A percentile compares a stretch with the other conserved stretches of the same genome.
These are phyloP conservation scores for Zeus faber DNA, from an alignment of 2,113 vertebrate species.

Conservation along the genomic window DNA sequence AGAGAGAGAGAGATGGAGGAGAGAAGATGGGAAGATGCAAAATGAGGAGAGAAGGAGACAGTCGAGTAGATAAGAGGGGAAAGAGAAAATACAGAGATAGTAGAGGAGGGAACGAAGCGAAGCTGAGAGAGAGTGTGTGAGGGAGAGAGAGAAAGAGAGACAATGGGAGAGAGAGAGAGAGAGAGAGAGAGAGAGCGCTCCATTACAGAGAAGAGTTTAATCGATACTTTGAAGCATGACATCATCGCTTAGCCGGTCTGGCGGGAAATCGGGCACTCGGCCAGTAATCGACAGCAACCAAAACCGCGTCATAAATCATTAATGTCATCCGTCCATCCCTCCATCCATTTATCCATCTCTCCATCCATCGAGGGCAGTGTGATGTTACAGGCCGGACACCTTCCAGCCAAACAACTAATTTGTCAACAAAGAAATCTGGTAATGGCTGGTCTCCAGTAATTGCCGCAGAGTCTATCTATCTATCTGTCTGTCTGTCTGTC, in stretches of 20 bases:
- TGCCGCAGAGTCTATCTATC: too few relatives aligned
- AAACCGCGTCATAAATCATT: slow-evolving; percentile 59
- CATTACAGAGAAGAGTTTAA: slow-evolving; percentile 48
- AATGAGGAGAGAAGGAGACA: not conserved
- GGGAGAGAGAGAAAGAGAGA: slow-evolving; percentile 1
- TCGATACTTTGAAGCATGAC: slow-evolving; percentile 65
- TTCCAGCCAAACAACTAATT: slow-evolving; percentile 36
- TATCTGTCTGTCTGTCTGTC: too few relatives aligned
- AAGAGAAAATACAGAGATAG: slow-evolving; percentile 9
- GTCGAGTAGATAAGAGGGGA: not conserved
- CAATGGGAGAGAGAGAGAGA: slow-evolving; percentile 23
- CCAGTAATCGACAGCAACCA: slow-evolving; percentile 61
- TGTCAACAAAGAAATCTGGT: slow-evolving; percentile 56
- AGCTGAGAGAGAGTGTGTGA: not conserved
- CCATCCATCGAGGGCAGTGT: slow-evolving; percentile 35
- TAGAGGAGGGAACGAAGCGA: slow-evolving; percentile 13
- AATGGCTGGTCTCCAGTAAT: too few relatives aligned
- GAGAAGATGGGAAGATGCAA: not conserved
- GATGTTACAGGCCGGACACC: slow-evolving; percentile 53
- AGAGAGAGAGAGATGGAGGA: not conserved
- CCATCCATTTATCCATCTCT: slow-evolving; percentile 32
- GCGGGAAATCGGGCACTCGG: slow-evolving; percentile 53
- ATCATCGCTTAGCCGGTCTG: slow-evolving; percentile 60
- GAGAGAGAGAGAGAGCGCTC: slow-evolving; percentile 35
- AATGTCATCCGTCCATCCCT: slow-evolving; percentile 27